Evolutionary conservation across 2,113 vertebrate species (phyloP).

Genomic region (Callorhinus ursinus): DNA sequence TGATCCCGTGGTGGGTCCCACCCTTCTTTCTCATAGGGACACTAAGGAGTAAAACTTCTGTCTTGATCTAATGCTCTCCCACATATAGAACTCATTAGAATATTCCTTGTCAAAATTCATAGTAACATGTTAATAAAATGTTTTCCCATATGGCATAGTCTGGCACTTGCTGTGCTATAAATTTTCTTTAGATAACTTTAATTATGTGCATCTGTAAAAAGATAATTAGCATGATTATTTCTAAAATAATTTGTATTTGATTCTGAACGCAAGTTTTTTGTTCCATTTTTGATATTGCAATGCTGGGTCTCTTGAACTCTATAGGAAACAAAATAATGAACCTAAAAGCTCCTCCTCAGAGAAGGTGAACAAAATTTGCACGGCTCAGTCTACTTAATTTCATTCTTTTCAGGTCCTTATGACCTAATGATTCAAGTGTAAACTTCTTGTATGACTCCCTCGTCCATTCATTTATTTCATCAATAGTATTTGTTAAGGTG

Average conservation of each 20-base stretch:
- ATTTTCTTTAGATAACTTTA: background rate
- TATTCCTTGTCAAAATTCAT: background rate
- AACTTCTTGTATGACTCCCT: background rate
- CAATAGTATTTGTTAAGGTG: no score
- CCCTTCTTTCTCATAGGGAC: no score
- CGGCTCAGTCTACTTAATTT: background rate
- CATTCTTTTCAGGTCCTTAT: background rate
- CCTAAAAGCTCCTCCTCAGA: background rate
- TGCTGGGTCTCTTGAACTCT: background rate
- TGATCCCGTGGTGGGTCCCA: accelerated
- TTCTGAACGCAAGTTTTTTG: background rate
- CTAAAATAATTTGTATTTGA: background rate
- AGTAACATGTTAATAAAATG: background rate
- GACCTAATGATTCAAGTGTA: background rate
- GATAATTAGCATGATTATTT: background rate
- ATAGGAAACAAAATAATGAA: background rate
- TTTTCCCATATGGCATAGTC: background rate
- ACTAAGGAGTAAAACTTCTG: background rate
- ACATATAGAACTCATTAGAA: background rate
- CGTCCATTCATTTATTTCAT: background rate
- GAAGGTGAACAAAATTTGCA: background rate
- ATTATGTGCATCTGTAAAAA: background rate
- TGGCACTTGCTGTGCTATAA: background rate
- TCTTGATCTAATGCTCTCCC: background rate
- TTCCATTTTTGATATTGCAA: background rate